phyloP scores from a whole-genome alignment of 2,888 invertebrate genomes.

The Acleris sparsana region DNA sequence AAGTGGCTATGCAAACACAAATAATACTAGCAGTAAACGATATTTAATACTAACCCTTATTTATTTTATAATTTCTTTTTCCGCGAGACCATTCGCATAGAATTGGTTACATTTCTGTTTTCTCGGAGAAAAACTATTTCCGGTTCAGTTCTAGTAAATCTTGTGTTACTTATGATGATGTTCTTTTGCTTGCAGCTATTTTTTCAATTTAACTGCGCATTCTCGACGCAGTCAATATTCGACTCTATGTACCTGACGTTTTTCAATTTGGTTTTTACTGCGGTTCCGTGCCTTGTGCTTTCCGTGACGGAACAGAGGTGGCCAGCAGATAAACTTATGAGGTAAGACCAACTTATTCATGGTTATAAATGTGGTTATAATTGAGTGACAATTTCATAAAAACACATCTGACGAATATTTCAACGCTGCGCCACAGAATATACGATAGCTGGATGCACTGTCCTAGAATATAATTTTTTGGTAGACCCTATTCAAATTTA shows the following conservation, averaged over 20 bases:
- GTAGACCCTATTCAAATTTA: too few species aligned
- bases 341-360: constrained; percentile 2
- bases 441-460: too few species aligned
- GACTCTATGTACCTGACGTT: constrained; percentile 89
- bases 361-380: not conserved
- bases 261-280: constrained; percentile 90
- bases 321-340: constrained; percentile 56
- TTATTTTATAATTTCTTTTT: not conserved
- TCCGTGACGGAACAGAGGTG: constrained; percentile 90
- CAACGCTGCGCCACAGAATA: too few species aligned
- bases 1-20: constrained; percentile 43
- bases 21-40: not conserved
- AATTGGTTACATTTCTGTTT: too few species aligned
- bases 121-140: too few species aligned
- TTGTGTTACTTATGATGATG: too few species aligned
- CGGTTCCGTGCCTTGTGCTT: constrained; percentile 88
- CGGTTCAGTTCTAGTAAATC: too few species aligned
- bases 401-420: too few species aligned
- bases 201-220: constrained; percentile 80
- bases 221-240: constrained; percentile 87
- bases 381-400: not conserved
- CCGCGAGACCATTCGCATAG: too few species aligned
- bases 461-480: too few species aligned
- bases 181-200: constrained; percentile 69
- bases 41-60: too few species aligned